Conservation (phyloP, 2,113 vertebrate species). For the Coreoperca whiteheadi region DNA sequence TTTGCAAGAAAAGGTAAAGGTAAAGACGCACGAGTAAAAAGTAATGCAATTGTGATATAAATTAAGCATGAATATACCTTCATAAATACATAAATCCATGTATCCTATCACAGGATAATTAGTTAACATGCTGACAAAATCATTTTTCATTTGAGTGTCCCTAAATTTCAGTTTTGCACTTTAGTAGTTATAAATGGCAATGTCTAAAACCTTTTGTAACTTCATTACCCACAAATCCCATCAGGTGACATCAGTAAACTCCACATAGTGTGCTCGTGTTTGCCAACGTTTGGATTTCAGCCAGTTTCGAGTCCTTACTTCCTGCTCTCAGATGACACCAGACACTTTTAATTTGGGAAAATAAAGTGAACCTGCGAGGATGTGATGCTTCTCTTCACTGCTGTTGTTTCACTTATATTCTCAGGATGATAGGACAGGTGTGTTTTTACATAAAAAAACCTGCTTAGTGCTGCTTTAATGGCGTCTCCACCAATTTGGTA, state of each 20-base stretch:
- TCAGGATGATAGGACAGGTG: slow-evolving; percentile 47
- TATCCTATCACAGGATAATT: not conserved
- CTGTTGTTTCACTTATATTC: slow-evolving; percentile 21
- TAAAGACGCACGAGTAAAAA: not conserved
- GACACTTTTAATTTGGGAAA: slow-evolving; percentile 8
- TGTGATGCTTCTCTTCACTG: not conserved
- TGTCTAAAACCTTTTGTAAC: not conserved
- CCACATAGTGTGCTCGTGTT: not conserved
- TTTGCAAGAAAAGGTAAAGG: no score
- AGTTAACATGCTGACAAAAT: not conserved
- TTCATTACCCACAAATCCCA: not conserved
- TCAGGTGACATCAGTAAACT: not conserved
- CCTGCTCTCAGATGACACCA: not conserved
- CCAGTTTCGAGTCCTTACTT: not conserved
- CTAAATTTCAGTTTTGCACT: not conserved
- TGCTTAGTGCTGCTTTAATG: slow-evolving; percentile 51
- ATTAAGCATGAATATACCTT: no score
- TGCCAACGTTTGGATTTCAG: not conserved
- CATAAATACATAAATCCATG: not conserved
- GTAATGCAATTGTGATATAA: no score
- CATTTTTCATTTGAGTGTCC: not conserved
- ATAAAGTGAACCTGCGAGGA: not conserved
- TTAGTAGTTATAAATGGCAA: not conserved
- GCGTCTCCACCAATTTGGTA: slow-evolving; percentile 52
- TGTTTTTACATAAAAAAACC: slow-evolving; percentile 27